Evolutionary conservation across 2,888 invertebrate genomes (phyloP).

Genomic region (Pharmacophagus antenor): DNA sequence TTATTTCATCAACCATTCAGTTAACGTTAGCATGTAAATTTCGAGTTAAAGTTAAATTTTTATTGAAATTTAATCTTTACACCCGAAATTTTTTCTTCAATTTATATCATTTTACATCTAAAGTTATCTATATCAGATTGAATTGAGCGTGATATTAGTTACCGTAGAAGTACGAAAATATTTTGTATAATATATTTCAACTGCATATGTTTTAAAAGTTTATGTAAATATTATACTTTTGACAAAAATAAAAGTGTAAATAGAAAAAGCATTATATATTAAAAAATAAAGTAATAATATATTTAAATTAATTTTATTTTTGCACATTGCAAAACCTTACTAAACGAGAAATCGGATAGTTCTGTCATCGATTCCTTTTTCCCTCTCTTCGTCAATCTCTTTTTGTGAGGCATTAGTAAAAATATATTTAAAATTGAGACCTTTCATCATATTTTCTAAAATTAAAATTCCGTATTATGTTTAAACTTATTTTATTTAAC

Average conservation of each 20-base stretch:
- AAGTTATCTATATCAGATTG: slow-evolving; percentile 33
- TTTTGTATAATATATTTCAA: slow-evolving; percentile 38
- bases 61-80: slow-evolving; percentile 30
- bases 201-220: slow-evolving; percentile 43
- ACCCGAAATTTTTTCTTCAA: background rate
- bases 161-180: slow-evolving; percentile 55
- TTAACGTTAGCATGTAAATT: slow-evolving; percentile 31
- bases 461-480: background rate
- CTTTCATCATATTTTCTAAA: background rate
- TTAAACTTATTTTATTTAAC: slow-evolving; percentile 45
- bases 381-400: too few species aligned
- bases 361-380: too few species aligned
- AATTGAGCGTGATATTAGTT: slow-evolving; percentile 75
- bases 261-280: slow-evolving; percentile 47
- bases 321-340: background rate
- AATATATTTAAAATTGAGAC: too few species aligned
- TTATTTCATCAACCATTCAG: slow-evolving; percentile 48
- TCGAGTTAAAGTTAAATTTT: slow-evolving; percentile 44
- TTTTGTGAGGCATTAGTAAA: too few species aligned
- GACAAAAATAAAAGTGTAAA: slow-evolving; percentile 65
- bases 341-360: background rate
- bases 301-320: slow-evolving; percentile 4
- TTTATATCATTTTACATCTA: slow-evolving; percentile 11
- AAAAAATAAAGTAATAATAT: slow-evolving; percentile 27
- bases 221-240: slow-evolving; percentile 62